Base-by-base conservation (phyloP, 2,888 invertebrate genomes). In the Clistopyga incitator region DNA sequence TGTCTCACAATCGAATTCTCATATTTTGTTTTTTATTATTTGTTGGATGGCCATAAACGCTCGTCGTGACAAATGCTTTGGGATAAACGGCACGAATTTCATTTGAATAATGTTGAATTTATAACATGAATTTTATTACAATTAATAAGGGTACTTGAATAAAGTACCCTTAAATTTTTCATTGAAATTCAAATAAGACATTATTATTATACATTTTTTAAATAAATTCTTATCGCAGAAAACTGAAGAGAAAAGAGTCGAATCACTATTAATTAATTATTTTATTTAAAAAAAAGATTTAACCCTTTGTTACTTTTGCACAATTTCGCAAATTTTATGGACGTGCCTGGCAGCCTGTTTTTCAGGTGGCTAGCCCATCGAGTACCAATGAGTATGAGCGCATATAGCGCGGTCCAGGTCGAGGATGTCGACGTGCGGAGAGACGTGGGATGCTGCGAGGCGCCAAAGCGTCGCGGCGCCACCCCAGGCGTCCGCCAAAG, bases 391-490 rank as follows among this genome's bases (percentile, higher is more conserved):
- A 6, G 59, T 2, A 59, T 29, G 13, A 23, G 15, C 45, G 20
- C 23, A 47, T 25, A 61, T 59, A 42, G 10, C 64, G 18, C 64
- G 18, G 42, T 64, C 3, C 56, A 52, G 42, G 56, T 20, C 47
- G 50, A 56, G 75, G 77, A 85, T 45, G 68, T 59, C 50, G 74
- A 72, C 18, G 79, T 50, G 81, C 76, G 75, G 68, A 59, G 78
- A 72, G 74, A 79, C 80, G 85, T 82, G 83, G 84, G 85, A 84
- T 84, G 85, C 84, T 89, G 85, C 88, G 87, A 91, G 92, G 91
- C 92, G 92, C 92, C 92, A 90, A 90, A 92, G 92, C 91, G 92
- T 92, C 92, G 92, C 92, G 92, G 91, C 92, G 92, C 92, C 91
- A 91, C 90, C 90, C 92, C 89, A 89, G 92, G 92, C 92, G 92